Base-by-base conservation (phyloP, 2,113 vertebrate genomes). In the Blennius ocellaris region DNA sequence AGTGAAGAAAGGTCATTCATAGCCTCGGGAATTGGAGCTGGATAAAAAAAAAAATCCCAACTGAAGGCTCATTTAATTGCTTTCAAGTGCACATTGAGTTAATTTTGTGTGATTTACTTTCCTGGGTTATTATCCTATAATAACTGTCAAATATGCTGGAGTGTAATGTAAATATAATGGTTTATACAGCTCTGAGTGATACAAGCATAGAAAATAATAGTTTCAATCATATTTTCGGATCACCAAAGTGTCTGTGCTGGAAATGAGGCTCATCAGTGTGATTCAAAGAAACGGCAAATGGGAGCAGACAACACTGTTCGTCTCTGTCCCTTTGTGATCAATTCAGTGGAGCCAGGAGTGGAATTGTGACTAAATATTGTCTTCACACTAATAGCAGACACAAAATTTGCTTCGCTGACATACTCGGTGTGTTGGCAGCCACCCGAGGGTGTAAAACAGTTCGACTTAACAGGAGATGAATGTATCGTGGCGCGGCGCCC, bases 311-410 rank as follows among this genome's bases (percentile, higher is more conserved):
- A 30, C 21, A 21, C 17, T 30, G 2, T 56, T 4, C 56, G n/a
- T 69, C 5, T 48, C 47, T 49, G 48, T 30, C 21, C 21, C 21
- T 30, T 30, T 30, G 21, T 30, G 21, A 30, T 30, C 21, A 17
- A 8, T 68, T 57, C 36, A 38, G 55, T 39, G 53, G 57, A n/a
- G 14, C 11, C 37, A 30, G 17, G 39, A 50, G 52, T 41, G 44
- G 43, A 45, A 21, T 9, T 47, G 52, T 44, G 58, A 73, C 57
- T 65, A 64, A 83, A 80, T 81, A 3, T 41, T 39, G 68, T 63
- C 53, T 51, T 76, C 59, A 76, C 47, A 61, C 39, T 43, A 54
- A 58, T 30, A 39, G 14, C n/a, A 64, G 16, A 66, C 30, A 70
- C 16, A 57, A 41, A 71, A 62, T 44, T 17, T 45, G 21, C 36